Evolutionary conservation across 2,797 vertebrate genomes (phyloP).

Genomic region (Iguana delicatissima): DNA sequence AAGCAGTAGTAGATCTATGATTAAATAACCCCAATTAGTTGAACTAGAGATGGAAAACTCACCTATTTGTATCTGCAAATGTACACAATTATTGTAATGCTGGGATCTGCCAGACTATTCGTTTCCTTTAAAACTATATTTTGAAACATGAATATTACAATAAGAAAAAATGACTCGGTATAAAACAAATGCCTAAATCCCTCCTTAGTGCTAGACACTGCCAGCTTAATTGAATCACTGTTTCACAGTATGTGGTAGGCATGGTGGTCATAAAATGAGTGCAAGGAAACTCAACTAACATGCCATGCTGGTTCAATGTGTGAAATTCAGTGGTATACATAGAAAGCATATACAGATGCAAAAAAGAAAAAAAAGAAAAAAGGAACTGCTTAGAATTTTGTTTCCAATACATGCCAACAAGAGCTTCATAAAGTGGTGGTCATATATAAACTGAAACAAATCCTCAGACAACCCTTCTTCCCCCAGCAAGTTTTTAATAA

Average conservation of each 20-base stretch:
- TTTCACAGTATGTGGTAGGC: neutral
- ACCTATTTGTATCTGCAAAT: neutral
- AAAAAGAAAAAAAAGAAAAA: constrained; percentile 51
- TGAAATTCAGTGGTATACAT: constrained; percentile 36
- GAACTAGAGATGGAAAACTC: constrained; percentile 1
- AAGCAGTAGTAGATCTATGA: neutral
- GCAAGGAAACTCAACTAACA: constrained; percentile 39
- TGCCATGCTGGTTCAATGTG: constrained; percentile 16
- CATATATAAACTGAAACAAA: constrained; percentile 29
- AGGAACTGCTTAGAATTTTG: constrained; percentile 33
- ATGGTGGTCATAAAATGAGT: constrained; percentile 29
- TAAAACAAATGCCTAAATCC: constrained; percentile 11
- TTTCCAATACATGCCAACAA: constrained; percentile 32
- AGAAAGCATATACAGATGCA: constrained; percentile 46
- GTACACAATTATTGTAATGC: neutral
- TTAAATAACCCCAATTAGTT: neutral
- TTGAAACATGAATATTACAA: constrained; percentile 2
- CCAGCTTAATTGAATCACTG: constrained; percentile 31
- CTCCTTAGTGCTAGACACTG: constrained; percentile 13
- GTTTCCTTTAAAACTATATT: neutral
- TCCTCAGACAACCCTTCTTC: constrained; percentile 31
- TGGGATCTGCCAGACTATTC: neutral
- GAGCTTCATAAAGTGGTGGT: constrained; percentile 24
- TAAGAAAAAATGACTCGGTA: neutral
- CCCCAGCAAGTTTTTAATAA: constrained; percentile 27